A percentile compares a stretch with the other conserved stretches of the same genome.
Evolutionary conservation across 2,888 invertebrate genomes (phyloP).

Genomic region (Drosophila cracens): DNA sequence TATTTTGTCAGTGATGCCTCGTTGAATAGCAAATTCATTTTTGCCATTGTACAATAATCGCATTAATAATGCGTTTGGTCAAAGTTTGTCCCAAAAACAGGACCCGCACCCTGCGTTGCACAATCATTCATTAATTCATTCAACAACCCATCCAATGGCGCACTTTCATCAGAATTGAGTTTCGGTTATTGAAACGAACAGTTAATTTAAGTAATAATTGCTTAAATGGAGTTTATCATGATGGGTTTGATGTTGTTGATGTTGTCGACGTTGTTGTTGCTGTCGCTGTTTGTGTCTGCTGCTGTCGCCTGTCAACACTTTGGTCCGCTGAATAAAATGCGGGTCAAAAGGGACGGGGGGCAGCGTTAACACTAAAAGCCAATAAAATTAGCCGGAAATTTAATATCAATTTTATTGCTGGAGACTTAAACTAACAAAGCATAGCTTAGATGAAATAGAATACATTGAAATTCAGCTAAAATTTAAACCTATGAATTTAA

Average conservation of each 20-base stretch:
- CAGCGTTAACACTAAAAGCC: slow-evolving; percentile 14
- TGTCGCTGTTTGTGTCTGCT: slow-evolving; percentile 32
- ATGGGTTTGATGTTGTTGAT: slow-evolving; percentile 19
- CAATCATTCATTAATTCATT: neutral
- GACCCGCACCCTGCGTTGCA: slow-evolving; percentile 20
- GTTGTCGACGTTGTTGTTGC: slow-evolving; percentile 14
- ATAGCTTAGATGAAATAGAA: neutral
- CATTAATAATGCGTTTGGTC: slow-evolving; percentile 68
- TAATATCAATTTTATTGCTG: slow-evolving; percentile 19
- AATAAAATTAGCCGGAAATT: slow-evolving; percentile 19
- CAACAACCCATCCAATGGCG: neutral
- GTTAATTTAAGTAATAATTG: slow-evolving; percentile 76
- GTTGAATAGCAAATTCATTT: slow-evolving; percentile 57
- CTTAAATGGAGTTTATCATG: slow-evolving; percentile 61
- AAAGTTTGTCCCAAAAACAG: slow-evolving; percentile 20
- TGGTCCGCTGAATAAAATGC: slow-evolving; percentile 37
- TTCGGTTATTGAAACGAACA: slow-evolving; percentile 68
- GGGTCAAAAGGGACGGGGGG: slow-evolving; percentile 36
- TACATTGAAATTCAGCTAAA: neutral
- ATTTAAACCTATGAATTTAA: neutral
- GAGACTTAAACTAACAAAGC: neutral
- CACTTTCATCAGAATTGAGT: slow-evolving; percentile 3
- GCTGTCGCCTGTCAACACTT: slow-evolving; percentile 67
- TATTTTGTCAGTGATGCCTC: slow-evolving; percentile 52
- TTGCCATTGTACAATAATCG: slow-evolving; percentile 67